Conservation (phyloP, 2,113 vertebrate genomes). For the Pipa parva region DNA sequence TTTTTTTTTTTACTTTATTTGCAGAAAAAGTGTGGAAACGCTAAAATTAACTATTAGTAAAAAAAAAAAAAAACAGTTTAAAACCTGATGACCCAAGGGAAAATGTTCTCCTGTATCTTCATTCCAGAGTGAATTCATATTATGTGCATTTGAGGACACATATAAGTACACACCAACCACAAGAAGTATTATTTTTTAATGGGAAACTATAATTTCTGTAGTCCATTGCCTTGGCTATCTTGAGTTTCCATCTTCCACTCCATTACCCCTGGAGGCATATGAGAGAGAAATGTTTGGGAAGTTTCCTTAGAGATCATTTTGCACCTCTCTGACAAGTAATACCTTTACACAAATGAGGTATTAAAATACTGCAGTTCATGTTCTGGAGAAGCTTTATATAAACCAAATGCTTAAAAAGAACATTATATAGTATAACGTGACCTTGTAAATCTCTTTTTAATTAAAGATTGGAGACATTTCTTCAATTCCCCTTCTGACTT, state of each 20-base stretch:
- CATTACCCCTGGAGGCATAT: conserved; percentile 8
- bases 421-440: conserved; percentile 7
- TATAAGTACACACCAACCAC: conserved; percentile 14
- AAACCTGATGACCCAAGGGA: no score
- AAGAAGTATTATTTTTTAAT: conserved; percentile 26
- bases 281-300: conserved; percentile 17
- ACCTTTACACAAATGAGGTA: conserved; percentile 2
- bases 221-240: conserved; percentile 8
- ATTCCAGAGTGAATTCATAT: conserved; percentile 27
- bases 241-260: conserved; percentile 7
- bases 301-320: conserved; percentile 5
- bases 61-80: no score
- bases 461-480: conserved; percentile 30
- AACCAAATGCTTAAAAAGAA: conserved; percentile 4
- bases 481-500: conserved; percentile 10
- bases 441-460: conserved; percentile 29
- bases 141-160: conserved; percentile 22
- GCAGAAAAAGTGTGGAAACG: no score
- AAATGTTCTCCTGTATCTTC: conserved; percentile 1
- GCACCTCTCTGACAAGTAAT: background rate
- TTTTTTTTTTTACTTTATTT: background rate
- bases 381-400: conserved; percentile 2
- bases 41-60: no score
- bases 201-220: conserved; percentile 14
- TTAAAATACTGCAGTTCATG: conserved; percentile 8